Conservation (phyloP, 2,113 vertebrate genomes). For the Procavia capensis region DNA sequence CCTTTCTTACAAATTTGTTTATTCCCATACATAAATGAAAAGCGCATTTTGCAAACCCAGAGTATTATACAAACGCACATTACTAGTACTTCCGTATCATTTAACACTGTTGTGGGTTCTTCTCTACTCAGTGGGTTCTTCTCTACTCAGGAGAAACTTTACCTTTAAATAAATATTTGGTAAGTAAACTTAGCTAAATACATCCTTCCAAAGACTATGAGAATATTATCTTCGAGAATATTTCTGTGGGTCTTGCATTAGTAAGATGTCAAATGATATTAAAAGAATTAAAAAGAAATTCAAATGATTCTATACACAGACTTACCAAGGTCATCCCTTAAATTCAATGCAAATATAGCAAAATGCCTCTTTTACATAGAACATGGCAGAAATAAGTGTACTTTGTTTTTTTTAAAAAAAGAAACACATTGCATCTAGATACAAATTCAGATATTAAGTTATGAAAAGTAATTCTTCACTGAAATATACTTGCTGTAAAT, state of each 20-base stretch:
- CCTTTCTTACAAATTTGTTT: slow-evolving; percentile 25
- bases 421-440: slow-evolving; percentile 23
- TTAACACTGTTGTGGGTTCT: neutral
- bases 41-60: neutral
- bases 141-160: neutral
- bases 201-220: slow-evolving; percentile 23
- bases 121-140: neutral
- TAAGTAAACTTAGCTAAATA: slow-evolving; percentile 51
- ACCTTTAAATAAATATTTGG: slow-evolving; percentile 33
- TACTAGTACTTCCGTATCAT: neutral
- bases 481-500: slow-evolving; percentile 12
- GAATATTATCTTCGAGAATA: too few relatives aligned
- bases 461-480: slow-evolving; percentile 31
- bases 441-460: neutral
- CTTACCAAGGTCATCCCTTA: slow-evolving; percentile 1
- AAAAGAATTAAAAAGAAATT: slow-evolving; percentile 31
- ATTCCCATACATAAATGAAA: neutral
- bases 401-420: too few relatives aligned
- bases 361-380: slow-evolving; percentile 22
- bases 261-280: slow-evolving; percentile 47
- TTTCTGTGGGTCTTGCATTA: slow-evolving; percentile 43
- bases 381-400: slow-evolving; percentile 36
- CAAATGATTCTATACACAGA: slow-evolving; percentile 21
- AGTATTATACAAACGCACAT: neutral
- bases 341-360: slow-evolving; percentile 50